These are phyloP conservation scores for Villa cingulata DNA, from an alignment of 2,888 invertebrate species.

Conservation along the genomic window DNA sequence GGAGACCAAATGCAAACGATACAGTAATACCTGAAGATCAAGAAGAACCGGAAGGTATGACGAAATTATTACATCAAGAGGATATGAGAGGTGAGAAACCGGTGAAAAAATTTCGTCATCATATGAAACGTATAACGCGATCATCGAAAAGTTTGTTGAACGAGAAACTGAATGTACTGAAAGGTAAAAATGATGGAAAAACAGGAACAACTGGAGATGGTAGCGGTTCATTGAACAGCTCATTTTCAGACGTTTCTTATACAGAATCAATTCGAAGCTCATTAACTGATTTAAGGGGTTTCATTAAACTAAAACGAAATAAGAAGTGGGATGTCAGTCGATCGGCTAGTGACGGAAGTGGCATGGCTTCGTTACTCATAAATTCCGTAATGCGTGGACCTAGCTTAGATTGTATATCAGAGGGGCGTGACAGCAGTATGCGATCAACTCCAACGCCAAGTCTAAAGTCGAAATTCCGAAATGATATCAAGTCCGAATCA, in stretches of 20 bases:
- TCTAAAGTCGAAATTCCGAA: not conserved
- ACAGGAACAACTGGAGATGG: conserved; percentile 27
- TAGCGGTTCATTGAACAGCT: conserved; percentile 38
- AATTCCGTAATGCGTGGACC: not conserved
- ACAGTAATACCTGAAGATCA: conserved; percentile 19
- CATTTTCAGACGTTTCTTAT: conserved; percentile 38
- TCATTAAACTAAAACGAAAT: conserved; percentile 32
- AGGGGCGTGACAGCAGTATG: conserved; percentile 35
- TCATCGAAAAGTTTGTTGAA: conserved; percentile 47
- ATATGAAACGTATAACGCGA: conserved; percentile 49
- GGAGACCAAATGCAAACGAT: conserved; percentile 16
- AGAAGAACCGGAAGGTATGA: conserved; percentile 31
- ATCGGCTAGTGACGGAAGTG: conserved; percentile 39
- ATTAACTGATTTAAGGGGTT: conserved; percentile 32
- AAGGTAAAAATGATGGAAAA: conserved; percentile 39
- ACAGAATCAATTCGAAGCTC: conserved; percentile 29
- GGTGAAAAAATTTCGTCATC: conserved; percentile 39
- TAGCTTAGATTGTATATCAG: conserved; percentile 41
- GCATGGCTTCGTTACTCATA: conserved; percentile 38
- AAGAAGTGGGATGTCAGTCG: conserved; percentile 21
- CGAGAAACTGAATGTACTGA: conserved; percentile 47
- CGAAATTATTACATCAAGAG: conserved; percentile 42
- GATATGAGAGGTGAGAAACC: conserved; percentile 42
- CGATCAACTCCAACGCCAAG: conserved; percentile 6
- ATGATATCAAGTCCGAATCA: conserved; percentile 30